These are phyloP conservation scores for Fopius arisanus DNA, from an alignment of 1,140 invertebrate genomes.

Conservation along the genomic window DNA sequence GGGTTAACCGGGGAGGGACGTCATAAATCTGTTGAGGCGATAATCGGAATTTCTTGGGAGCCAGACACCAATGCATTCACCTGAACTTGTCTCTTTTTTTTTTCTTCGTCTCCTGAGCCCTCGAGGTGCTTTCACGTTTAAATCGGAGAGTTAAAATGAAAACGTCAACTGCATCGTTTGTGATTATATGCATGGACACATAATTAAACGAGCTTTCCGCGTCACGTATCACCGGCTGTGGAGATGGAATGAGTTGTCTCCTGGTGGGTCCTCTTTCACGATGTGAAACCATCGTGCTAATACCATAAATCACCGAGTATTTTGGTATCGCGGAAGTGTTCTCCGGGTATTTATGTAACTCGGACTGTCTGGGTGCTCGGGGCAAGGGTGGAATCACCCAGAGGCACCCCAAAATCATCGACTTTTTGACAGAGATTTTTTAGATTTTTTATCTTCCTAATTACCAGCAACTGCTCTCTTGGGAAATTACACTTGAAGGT, in stretches of 20 bases:
- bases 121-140: not conserved
- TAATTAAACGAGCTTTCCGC: not conserved
- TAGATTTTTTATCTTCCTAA: too few relatives aligned
- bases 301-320: not conserved
- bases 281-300: not conserved
- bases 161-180: too few relatives aligned
- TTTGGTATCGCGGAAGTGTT: not conserved
- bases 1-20: not conserved
- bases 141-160: not conserved
- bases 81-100: not conserved
- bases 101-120: not conserved
- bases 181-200: not conserved
- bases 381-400: too few relatives aligned
- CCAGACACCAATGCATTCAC: conserved; percentile 1
- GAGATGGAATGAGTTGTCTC: not conserved
- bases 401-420: too few relatives aligned
- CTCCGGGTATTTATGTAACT: not conserved
- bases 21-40: conserved; percentile 1
- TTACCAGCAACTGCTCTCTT: too few relatives aligned
- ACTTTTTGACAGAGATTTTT: too few relatives aligned
- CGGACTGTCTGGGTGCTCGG: not conserved
- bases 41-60: not conserved
- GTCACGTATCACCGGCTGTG: not conserved
- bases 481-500: too few relatives aligned
- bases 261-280: not conserved